Percentiles rank a stretch among this genome's conserved stretches.
Conservation (phyloP, 2,797 vertebrate genomes). For the Cyprinella venusta region DNA sequence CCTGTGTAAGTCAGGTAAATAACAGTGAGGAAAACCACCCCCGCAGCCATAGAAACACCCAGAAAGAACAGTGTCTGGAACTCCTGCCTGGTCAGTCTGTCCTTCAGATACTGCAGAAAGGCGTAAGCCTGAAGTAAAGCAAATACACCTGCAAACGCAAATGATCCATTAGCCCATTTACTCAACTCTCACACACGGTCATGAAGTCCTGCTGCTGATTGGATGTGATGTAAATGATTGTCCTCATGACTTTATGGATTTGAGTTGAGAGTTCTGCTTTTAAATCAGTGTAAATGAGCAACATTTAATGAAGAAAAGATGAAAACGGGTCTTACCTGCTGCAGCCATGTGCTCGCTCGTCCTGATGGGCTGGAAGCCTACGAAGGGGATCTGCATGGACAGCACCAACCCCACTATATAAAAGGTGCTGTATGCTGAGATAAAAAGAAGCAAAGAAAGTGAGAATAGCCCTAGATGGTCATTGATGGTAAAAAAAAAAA, state of each 20-base stretch:
- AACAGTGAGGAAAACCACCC: conserved; percentile 93
- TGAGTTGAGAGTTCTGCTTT: background rate
- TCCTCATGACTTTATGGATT: background rate
- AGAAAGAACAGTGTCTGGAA: conserved; percentile 98
- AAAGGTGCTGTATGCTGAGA: conserved; percentile 58
- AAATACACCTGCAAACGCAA: conserved; percentile 85
- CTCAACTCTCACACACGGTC: background rate
- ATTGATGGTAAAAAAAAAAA: background rate
- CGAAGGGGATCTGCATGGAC: conserved; percentile 99
- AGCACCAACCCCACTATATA: conserved; percentile 76
- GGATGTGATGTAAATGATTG: background rate
- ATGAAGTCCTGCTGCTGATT: background rate
- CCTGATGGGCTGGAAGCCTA: conserved; percentile 98
- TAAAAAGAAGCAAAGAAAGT: conserved; percentile 31
- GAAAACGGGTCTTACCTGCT: conserved; percentile 52
- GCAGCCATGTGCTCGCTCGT: conserved; percentile 90
- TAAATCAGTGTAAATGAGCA: background rate
- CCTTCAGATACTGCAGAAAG: conserved; percentile 96
- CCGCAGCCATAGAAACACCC: conserved; percentile 93
- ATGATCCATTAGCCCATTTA: conserved; percentile 19
- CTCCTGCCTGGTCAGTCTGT: conserved; percentile 95
- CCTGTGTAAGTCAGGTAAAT: conserved; percentile 99
- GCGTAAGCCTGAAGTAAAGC: conserved; percentile 96
- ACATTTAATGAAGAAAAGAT: background rate
- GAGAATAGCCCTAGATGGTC: background rate